Evolutionary conservation across 2,113 vertebrate species (phyloP).

Genomic region (Varanus komodoensis): DNA sequence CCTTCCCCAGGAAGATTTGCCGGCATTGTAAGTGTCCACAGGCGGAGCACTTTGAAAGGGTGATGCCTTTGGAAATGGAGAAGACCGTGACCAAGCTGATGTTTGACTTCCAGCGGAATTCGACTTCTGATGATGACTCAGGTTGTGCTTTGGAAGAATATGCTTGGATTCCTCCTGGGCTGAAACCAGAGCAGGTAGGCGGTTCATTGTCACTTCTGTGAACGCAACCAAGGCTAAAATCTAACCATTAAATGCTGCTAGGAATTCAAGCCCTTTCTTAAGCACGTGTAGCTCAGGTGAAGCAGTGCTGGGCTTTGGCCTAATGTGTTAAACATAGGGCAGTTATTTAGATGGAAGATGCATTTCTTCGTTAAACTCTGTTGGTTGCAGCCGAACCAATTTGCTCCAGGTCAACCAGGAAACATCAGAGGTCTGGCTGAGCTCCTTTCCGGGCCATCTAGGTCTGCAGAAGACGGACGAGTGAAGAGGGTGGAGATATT

Average conservation of each 20-base stretch:
- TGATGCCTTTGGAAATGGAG: constrained; percentile 99
- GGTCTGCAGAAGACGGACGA: not conserved
- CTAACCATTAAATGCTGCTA: not conserved
- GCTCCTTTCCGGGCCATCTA: not conserved
- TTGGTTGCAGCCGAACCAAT: not conserved
- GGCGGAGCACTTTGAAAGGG: constrained; percentile 94
- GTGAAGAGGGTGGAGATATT: not conserved
- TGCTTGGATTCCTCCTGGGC: constrained; percentile 94
- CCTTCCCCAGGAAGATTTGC: constrained; percentile 92
- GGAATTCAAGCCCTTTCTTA: not conserved
- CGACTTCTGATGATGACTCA: constrained; percentile 95
- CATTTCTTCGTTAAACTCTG: not conserved
- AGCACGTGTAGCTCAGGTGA: not conserved
- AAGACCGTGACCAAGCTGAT: constrained; percentile 98
- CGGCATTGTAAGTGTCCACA: constrained; percentile 98
- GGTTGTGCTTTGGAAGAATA: constrained; percentile 98
- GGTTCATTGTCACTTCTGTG: not conserved
- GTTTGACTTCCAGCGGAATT: constrained; percentile 99
- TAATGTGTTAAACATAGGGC: not conserved
- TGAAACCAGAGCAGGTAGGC: constrained; percentile 97
- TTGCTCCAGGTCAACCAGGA: not conserved
- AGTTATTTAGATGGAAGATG: not conserved
- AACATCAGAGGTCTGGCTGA: not conserved
- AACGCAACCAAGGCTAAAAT: too few species aligned
- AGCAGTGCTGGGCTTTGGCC: not conserved